phyloP scores from a whole-genome alignment of 2,888 invertebrate species.

The Melinaea marsaeus region DNA sequence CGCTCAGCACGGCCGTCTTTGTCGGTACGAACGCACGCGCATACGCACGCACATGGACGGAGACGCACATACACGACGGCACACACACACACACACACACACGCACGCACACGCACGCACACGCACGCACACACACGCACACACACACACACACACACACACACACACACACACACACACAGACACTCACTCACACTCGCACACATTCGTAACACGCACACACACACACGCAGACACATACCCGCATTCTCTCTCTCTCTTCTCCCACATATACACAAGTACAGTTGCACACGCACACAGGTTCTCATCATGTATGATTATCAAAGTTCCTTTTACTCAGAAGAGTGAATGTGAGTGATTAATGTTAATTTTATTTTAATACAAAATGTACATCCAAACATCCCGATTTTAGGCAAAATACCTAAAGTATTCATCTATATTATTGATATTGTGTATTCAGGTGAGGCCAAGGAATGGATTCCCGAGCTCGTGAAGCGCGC shows the following conservation, averaged over 20 bases:
- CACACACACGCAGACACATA: not conserved
- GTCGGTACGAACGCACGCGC: constrained; percentile 78
- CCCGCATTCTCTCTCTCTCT: too few species aligned
- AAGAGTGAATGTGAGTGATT: not conserved
- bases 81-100: too few species aligned
- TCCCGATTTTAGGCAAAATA: too few species aligned
- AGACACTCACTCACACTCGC: not conserved
- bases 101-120: not conserved
- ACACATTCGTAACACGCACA: not conserved
- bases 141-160: not conserved
- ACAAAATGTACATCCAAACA: not conserved
- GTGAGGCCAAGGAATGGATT: constrained; percentile 94
- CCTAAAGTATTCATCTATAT: too few species aligned
- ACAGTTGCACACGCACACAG: not conserved
- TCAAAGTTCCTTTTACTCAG: too few species aligned
- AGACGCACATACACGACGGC: not conserved
- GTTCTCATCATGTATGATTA: too few species aligned
- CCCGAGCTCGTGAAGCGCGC: constrained; percentile 91
- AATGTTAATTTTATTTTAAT: not conserved
- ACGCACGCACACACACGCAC: not conserved
- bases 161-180: not conserved
- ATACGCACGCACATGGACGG: not conserved
- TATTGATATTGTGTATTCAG: constrained; percentile 39
- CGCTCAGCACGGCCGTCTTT: constrained; percentile 94
- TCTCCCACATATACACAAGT: not conserved